Percentiles rank a stretch among this genome's conserved stretches.
Evolutionary conservation across 2,797 vertebrate species (phyloP).

Genomic region (Perodicticus potto): DNA sequence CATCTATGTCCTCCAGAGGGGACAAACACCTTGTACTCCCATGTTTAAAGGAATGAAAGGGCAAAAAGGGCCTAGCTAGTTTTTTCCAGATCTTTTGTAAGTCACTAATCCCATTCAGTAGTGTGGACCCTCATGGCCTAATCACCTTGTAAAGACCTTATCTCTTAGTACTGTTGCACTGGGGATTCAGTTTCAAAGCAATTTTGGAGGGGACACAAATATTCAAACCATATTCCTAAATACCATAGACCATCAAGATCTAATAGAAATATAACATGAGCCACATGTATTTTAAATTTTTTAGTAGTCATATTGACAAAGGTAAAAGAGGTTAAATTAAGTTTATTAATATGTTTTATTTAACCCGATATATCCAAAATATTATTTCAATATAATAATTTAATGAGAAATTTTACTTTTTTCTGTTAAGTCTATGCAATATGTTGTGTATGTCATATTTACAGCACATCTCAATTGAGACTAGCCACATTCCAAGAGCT

Average conservation of each 20-base stretch:
- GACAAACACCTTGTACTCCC: not conserved
- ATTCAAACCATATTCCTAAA: not conserved
- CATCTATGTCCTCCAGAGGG: not conserved
- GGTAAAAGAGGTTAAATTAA: not conserved
- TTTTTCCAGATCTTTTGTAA: not conserved
- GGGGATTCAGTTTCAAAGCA: not conserved
- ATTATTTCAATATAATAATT: conserved; percentile 33
- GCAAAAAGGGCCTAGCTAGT: not conserved
- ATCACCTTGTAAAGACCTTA: not conserved
- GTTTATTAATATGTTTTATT: not conserved
- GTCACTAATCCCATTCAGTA: not conserved
- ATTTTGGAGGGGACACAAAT: no score
- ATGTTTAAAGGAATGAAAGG: not conserved
- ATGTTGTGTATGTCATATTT: not conserved
- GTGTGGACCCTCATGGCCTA: not conserved
- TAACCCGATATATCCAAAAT: not conserved
- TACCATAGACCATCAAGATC: not conserved
- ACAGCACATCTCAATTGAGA: not conserved
- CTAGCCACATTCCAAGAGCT: not conserved
- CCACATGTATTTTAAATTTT: conserved; percentile 13
- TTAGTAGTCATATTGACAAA: not conserved
- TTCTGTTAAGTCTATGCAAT: not conserved
- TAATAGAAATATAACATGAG: not conserved
- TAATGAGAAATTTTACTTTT: not conserved
- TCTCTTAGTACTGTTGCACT: not conserved